Percentiles rank a stretch among this genome's conserved stretches.
phyloP scores from a whole-genome alignment of 1,140 invertebrate species.

The Drosophila eugracilis region DNA sequence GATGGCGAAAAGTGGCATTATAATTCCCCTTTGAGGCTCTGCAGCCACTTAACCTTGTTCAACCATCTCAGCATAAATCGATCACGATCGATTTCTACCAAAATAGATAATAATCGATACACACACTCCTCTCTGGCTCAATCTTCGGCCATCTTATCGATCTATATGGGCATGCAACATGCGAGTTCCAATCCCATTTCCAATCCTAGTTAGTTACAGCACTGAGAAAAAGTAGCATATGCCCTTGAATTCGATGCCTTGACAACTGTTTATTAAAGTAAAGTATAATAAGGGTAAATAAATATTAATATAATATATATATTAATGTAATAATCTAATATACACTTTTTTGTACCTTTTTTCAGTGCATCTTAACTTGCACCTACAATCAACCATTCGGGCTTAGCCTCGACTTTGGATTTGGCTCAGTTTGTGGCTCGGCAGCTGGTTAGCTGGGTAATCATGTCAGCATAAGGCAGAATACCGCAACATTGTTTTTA shows the following conservation, averaged over 20 bases:
- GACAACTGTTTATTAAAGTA: background rate
- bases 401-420: background rate
- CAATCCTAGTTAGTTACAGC: background rate
- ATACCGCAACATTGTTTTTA: conserved; percentile 56
- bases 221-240: background rate
- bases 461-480: conserved; percentile 63
- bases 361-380: conserved; percentile 5
- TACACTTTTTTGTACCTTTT: background rate
- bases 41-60: conserved; percentile 40
- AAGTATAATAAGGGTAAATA: background rate
- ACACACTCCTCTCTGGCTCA: conserved; percentile 9
- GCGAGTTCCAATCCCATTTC: background rate
- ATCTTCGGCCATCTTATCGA: conserved; percentile 46
- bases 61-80: conserved; percentile 35
- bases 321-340: too few relatives aligned
- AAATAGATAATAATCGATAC: conserved; percentile 71
- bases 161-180: conserved; percentile 28
- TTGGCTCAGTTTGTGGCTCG: conserved; percentile 2
- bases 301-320: background rate
- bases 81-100: conserved; percentile 72
- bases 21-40: conserved; percentile 15
- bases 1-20: background rate
- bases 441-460: conserved; percentile 48
- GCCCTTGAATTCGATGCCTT: too few relatives aligned
- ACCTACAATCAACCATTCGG: conserved; percentile 31